A percentile compares a stretch with the other conserved stretches of the same genome.
Evolutionary conservation across 2,113 vertebrate species (phyloP).

Genomic region (Lophotis ruficrista): DNA sequence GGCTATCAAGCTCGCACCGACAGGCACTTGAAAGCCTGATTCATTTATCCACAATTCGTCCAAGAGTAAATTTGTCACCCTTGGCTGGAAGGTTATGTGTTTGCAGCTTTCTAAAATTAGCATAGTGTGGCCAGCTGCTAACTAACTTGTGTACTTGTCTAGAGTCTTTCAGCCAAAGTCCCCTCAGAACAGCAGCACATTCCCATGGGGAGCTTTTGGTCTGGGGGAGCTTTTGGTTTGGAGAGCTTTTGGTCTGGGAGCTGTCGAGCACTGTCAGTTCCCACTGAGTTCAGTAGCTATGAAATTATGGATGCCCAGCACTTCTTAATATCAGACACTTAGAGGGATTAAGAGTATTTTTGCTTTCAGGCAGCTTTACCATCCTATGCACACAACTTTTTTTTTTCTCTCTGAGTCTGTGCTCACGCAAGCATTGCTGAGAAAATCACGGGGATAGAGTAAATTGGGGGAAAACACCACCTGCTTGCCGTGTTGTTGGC

Average conservation of each 20-base stretch:
- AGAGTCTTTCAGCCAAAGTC: neutral
- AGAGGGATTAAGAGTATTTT: neutral
- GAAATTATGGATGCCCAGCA: neutral
- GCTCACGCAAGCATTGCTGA: neutral
- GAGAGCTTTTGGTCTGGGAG: neutral
- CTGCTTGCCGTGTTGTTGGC: neutral
- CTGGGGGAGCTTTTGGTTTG: neutral
- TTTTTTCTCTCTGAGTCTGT: neutral
- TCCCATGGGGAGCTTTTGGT: neutral
- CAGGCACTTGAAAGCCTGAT: neutral
- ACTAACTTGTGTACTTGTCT: neutral
- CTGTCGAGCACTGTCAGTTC: neutral
- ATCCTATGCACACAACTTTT: neutral
- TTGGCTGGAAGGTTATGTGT: neutral
- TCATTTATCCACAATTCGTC: neutral
- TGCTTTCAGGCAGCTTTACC: neutral
- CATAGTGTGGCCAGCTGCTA: neutral
- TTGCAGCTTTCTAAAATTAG: neutral
- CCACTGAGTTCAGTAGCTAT: neutral
- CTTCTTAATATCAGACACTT: neutral
- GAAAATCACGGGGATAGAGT: neutral
- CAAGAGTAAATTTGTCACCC: neutral
- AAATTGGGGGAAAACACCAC: neutral
- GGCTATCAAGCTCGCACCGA: rapidly evolving
- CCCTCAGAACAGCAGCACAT: neutral